Conservation (phyloP, 2,888 invertebrate species). For the Ophion ventricosus region DNA sequence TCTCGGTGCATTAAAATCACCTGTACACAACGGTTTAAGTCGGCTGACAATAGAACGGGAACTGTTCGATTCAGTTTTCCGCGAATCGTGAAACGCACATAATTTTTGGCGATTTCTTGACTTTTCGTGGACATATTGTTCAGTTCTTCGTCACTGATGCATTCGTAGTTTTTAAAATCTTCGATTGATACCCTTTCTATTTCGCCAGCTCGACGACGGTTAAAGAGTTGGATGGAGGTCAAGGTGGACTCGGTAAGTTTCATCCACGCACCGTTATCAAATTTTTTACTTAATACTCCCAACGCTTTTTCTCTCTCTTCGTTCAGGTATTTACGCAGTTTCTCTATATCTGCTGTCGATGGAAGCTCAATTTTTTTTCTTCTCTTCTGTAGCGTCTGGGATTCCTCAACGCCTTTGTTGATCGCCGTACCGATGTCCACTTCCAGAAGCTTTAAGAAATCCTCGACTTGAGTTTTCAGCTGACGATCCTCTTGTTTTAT, state of each 20-base stretch:
- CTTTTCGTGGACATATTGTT: conserved; percentile 43
- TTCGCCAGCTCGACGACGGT: conserved; percentile 64
- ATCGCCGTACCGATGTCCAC: conserved; percentile 43
- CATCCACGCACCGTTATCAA: neutral
- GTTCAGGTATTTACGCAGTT: conserved; percentile 16
- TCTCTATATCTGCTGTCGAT: conserved; percentile 20
- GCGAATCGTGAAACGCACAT: too few species aligned
- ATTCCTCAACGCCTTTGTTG: conserved; percentile 58
- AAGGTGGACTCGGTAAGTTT: conserved; percentile 41
- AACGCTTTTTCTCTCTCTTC: neutral
- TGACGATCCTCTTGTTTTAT: conserved; percentile 27
- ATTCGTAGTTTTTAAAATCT: conserved; percentile 44
- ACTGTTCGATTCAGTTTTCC: too few species aligned
- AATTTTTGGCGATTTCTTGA: conserved; percentile 50
- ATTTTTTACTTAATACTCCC: neutral
- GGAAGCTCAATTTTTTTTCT: conserved; percentile 47
- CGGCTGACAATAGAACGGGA: too few species aligned
- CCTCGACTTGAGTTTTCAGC: conserved; percentile 11
- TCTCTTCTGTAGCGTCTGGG: conserved; percentile 18
- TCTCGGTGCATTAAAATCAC: too few species aligned
- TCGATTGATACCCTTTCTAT: conserved; percentile 55
- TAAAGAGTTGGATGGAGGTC: conserved; percentile 54
- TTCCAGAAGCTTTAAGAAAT: conserved; percentile 6
- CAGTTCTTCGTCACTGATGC: conserved; percentile 29
- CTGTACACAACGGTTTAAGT: too few species aligned